phyloP scores from a whole-genome alignment of 1,140 invertebrate species.

The Leptinotarsa lineolata region DNA sequence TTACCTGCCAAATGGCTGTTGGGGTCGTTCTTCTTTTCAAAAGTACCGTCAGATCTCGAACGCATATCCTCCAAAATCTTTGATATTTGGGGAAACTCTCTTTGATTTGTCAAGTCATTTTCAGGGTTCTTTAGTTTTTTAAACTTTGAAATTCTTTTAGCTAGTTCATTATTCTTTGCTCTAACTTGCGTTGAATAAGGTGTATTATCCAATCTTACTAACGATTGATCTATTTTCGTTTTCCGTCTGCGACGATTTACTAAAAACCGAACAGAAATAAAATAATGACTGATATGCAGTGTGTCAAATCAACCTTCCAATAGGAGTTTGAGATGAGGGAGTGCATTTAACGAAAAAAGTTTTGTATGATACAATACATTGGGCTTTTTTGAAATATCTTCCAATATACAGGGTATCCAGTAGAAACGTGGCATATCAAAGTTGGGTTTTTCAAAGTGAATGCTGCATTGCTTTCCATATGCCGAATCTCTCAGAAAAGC shows the following conservation, averaged over 20 bases:
- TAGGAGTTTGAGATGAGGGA: too few species aligned
- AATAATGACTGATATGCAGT: not conserved
- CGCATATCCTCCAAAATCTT: conserved; percentile 60
- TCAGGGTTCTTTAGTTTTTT: conserved; percentile 67
- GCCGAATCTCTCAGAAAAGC: too few species aligned
- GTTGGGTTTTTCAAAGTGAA: too few species aligned
- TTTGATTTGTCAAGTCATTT: conserved; percentile 67
- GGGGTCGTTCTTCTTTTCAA: conserved; percentile 66
- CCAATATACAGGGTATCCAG: too few species aligned
- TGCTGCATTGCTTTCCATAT: too few species aligned
- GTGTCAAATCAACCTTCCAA: too few species aligned
- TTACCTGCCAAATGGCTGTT: conserved; percentile 74
- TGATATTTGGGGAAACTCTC: conserved; percentile 65
- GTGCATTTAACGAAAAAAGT: too few species aligned
- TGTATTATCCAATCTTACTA: conserved; percentile 54
- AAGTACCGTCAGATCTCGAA: conserved; percentile 69
- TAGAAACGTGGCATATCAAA: too few species aligned
- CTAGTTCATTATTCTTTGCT: conserved; percentile 62
- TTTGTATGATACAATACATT: too few species aligned
- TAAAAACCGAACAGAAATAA: not conserved
- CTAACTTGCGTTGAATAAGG: conserved; percentile 65
- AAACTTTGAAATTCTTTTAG: conserved; percentile 66
- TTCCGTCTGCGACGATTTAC: conserved; percentile 37
- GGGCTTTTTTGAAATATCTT: too few species aligned
- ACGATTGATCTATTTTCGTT: conserved; percentile 44